Conservation (phyloP, 2,888 invertebrate species). For the Diloba caeruleocephala region DNA sequence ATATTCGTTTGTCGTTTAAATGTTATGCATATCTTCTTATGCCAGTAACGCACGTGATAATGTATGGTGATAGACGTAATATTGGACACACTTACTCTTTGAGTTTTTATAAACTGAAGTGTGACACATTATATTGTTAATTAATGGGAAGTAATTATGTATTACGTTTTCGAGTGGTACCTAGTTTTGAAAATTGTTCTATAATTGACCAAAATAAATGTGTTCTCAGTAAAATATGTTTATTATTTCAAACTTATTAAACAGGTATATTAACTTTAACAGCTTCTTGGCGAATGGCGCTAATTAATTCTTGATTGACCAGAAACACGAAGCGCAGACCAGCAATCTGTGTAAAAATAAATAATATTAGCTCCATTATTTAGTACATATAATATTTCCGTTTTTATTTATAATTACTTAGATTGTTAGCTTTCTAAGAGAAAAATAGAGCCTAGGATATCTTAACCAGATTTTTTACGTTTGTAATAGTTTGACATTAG, state of each 20-base stretch:
- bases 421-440: no score
- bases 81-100: slow-evolving; percentile 60
- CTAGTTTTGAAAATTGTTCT: slow-evolving; percentile 82
- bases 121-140: slow-evolving; percentile 64
- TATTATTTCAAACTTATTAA: slow-evolving; percentile 62
- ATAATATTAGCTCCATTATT: slow-evolving; percentile 1
- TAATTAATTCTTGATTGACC: slow-evolving; percentile 97
- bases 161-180: slow-evolving; percentile 83
- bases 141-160: slow-evolving; percentile 63
- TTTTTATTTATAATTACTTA: not conserved
- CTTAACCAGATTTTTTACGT: not conserved
- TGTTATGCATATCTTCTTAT: slow-evolving; percentile 81
- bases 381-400: no score
- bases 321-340: slow-evolving; percentile 97
- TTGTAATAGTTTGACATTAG: not conserved
- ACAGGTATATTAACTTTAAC: slow-evolving; percentile 92
- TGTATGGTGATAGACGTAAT: slow-evolving; percentile 82
- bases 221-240: slow-evolving; percentile 82
- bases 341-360: slow-evolving; percentile 91
- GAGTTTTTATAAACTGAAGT: slow-evolving; percentile 60
- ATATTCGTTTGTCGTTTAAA: slow-evolving; percentile 71
- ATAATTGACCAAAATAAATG: slow-evolving; percentile 88
- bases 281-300: slow-evolving; percentile 96
- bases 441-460: no score
- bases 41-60: slow-evolving; percentile 86